Percentiles rank a stretch among this genome's conserved stretches.
phyloP scores from a whole-genome alignment of 2,888 invertebrate species.

The Acanthosepion esculentum region DNA sequence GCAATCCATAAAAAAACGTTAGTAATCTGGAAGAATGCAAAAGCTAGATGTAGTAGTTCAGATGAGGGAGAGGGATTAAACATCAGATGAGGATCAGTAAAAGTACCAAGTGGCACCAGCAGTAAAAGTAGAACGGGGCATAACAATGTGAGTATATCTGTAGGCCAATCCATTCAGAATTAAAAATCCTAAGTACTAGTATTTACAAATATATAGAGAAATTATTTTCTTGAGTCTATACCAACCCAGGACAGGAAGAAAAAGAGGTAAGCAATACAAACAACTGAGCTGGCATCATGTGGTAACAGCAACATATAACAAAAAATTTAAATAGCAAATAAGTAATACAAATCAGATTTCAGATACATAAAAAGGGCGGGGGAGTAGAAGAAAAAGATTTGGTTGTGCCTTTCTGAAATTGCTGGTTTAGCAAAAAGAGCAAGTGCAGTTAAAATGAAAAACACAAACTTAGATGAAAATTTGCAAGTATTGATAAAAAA shows the following conservation, averaged over 20 bases:
- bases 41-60: background rate
- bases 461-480: background rate
- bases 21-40: background rate
- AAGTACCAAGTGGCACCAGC: background rate
- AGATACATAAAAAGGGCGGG: background rate
- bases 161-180: background rate
- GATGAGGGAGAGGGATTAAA: background rate
- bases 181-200: too few species aligned
- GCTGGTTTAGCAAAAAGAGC: too few species aligned
- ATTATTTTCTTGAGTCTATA: too few species aligned
- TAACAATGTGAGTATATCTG: background rate
- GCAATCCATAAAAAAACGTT: background rate
- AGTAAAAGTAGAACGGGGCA: background rate
- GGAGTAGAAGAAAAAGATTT: too few species aligned
- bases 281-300: too few species aligned
- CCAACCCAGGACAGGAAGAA: too few species aligned
- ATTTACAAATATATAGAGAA: too few species aligned
- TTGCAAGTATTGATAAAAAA: background rate
- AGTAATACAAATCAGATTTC: background rate
- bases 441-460: background rate
- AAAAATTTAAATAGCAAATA: background rate
- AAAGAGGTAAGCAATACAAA: too few species aligned
- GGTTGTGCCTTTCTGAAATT: too few species aligned
- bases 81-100: background rate
- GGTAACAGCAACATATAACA: too few species aligned